Evolutionary conservation across 2,888 invertebrate genomes (phyloP).

Genomic region (Tubulanus polymorphus): DNA sequence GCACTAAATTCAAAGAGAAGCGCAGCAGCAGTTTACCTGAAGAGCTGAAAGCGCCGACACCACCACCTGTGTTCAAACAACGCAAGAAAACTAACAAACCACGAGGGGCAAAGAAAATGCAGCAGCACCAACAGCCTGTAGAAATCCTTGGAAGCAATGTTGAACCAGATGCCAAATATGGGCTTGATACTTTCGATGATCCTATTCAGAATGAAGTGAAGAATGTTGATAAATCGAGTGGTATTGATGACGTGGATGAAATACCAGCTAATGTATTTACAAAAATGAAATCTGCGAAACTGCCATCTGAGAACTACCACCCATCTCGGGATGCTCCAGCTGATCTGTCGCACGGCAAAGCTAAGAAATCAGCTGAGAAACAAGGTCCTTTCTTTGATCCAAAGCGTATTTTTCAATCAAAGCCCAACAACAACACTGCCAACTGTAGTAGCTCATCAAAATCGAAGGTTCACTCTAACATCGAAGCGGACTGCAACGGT

Average conservation of each 20-base stretch:
- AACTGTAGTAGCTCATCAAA: background rate
- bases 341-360: conserved; percentile 1
- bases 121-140: conserved; percentile 5
- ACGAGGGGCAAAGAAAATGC: conserved; percentile 11
- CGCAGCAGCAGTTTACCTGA: background rate
- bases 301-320: background rate
- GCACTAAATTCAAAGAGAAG: background rate
- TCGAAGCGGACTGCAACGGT: background rate
- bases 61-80: background rate
- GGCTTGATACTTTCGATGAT: conserved; percentile 42
- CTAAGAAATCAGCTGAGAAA: conserved; percentile 20
- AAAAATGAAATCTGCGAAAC: conserved; percentile 9
- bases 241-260: conserved; percentile 33
- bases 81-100: conserved; percentile 20
- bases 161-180: conserved; percentile 41
- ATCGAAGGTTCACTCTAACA: background rate
- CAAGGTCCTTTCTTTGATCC: conserved; percentile 35
- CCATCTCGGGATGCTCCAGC: conserved; percentile 1
- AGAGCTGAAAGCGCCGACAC: background rate
- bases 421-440: conserved; percentile 7
- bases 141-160: conserved; percentile 22
- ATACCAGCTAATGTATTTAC: conserved; percentile 18
- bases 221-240: conserved; percentile 33
- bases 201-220: conserved; percentile 20
- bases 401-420: conserved; percentile 35